Conservation (phyloP, 2,797 vertebrate species). For the Enteromius anoplus region DNA sequence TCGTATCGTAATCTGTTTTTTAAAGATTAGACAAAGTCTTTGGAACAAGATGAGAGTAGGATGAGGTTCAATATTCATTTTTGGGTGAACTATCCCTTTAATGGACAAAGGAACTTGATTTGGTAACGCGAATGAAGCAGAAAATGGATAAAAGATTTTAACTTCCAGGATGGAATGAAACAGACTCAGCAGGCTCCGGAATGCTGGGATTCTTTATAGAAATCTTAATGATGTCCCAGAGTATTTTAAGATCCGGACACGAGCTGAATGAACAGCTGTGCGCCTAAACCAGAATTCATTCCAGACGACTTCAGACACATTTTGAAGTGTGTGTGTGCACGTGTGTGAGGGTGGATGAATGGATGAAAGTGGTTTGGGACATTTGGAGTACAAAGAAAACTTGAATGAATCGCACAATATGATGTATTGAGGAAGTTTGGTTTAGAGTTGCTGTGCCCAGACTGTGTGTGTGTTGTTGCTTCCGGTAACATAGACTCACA, state of each 20-base stretch:
- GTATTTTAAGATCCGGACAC: conserved; percentile 59
- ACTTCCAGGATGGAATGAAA: conserved; percentile 43
- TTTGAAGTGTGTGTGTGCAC: conserved; percentile 3
- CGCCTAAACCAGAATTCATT: conserved; percentile 14
- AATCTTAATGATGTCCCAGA: conserved; percentile 57
- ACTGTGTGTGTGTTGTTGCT: conserved; percentile 18
- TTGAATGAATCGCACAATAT: conserved; percentile 18
- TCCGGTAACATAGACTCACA: conserved; percentile 36
- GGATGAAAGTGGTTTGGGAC: conserved; percentile 20
- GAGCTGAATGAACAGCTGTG: conserved; percentile 70
- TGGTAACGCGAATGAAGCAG: conserved; percentile 23
- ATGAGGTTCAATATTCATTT: background rate
- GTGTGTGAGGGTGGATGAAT: conserved; percentile 24
- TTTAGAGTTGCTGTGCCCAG: conserved; percentile 13
- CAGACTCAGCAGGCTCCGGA: conserved; percentile 51
- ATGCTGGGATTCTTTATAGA: conserved; percentile 64
- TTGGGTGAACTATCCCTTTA: background rate
- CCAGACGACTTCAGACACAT: conserved; percentile 24
- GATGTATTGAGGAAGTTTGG: background rate
- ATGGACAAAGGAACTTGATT: conserved; percentile 35
- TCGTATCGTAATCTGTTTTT: background rate
- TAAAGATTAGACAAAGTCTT: background rate
- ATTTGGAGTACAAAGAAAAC: conserved; percentile 22
- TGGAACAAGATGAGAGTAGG: background rate
- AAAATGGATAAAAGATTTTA: conserved; percentile 7